These are phyloP conservation scores for Pterostichus niger DNA, from an alignment of 2,888 invertebrate species.

Conservation along the genomic window DNA sequence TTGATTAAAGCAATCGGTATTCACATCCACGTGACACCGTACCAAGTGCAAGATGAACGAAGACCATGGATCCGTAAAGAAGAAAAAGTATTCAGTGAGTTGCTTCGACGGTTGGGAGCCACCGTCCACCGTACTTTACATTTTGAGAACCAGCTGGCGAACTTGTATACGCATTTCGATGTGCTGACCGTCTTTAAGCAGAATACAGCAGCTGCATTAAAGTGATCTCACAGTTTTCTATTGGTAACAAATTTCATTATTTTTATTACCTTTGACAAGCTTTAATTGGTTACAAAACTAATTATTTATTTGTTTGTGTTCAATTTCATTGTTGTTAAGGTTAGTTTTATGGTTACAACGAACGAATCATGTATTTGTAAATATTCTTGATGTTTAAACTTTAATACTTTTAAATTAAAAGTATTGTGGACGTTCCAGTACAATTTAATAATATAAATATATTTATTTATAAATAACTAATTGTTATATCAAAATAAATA, in stretches of 20 bases:
- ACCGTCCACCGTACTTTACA: constrained; percentile 83
- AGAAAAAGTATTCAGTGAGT: constrained; percentile 86
- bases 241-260: constrained; percentile 42
- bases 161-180: constrained; percentile 88
- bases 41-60: constrained; percentile 89
- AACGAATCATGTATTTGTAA: constrained; percentile 39
- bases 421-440: constrained; percentile 47
- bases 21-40: constrained; percentile 92
- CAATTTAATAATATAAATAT: constrained; percentile 45
- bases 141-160: constrained; percentile 79
- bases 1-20: constrained; percentile 82
- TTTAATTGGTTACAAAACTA: constrained; percentile 35
- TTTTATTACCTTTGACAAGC: constrained; percentile 49
- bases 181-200: constrained; percentile 82
- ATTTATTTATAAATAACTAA: constrained; percentile 47
- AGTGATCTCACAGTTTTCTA: constrained; percentile 61
- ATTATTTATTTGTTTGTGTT: constrained; percentile 49
- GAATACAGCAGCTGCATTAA: constrained; percentile 57
- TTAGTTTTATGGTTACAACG: constrained; percentile 45
- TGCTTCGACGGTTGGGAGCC: constrained; percentile 83
- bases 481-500: constrained; percentile 59
- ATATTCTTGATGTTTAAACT: constrained; percentile 42
- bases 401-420: constrained; percentile 46
- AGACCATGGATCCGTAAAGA: constrained; percentile 93
- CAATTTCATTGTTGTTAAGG: constrained; percentile 21